Conservation (phyloP, 1,140 invertebrate species). For the Hylyphantes graminicola region DNA sequence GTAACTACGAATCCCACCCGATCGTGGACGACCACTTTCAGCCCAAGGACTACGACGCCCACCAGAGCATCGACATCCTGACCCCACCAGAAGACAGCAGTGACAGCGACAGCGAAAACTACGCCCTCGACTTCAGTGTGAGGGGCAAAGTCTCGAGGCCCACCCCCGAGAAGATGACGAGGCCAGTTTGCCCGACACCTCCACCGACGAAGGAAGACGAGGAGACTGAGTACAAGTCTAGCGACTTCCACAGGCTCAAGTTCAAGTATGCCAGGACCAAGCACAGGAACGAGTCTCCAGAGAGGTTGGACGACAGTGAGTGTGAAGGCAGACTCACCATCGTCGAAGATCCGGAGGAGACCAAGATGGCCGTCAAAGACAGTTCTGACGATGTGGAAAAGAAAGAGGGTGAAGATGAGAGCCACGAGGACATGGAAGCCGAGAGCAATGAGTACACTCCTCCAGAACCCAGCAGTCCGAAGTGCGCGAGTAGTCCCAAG, state of each 20-base stretch:
- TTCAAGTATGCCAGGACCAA: conserved; percentile 91
- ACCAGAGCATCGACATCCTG: conserved; percentile 85
- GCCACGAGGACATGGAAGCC: background rate
- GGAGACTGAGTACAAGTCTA: conserved; percentile 66
- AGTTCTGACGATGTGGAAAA: conserved; percentile 13
- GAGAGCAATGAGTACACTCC: conserved; percentile 31
- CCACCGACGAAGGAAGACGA: conserved; percentile 63
- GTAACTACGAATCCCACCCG: background rate
- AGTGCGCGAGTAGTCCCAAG: conserved; percentile 52
- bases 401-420: conserved; percentile 16
- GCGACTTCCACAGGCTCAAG: conserved; percentile 92
- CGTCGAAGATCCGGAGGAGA: conserved; percentile 38
- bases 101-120: conserved; percentile 84
- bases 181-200: conserved; percentile 10
- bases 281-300: conserved; percentile 71
- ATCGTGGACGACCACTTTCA: conserved; percentile 69
- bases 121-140: conserved; percentile 86
- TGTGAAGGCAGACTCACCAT: conserved; percentile 44
- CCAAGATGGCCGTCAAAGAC: background rate
- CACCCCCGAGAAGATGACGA: background rate
- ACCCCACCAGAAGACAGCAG: conserved; percentile 90
- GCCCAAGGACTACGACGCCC: conserved; percentile 79
- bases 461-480: conserved; percentile 57
- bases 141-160: conserved; percentile 59
- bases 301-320: conserved; percentile 28